Evolutionary conservation across 1,140 invertebrate species (phyloP), one percentile per base, ranked within the genome.

Genomic region (Apis dorsata): DNA sequence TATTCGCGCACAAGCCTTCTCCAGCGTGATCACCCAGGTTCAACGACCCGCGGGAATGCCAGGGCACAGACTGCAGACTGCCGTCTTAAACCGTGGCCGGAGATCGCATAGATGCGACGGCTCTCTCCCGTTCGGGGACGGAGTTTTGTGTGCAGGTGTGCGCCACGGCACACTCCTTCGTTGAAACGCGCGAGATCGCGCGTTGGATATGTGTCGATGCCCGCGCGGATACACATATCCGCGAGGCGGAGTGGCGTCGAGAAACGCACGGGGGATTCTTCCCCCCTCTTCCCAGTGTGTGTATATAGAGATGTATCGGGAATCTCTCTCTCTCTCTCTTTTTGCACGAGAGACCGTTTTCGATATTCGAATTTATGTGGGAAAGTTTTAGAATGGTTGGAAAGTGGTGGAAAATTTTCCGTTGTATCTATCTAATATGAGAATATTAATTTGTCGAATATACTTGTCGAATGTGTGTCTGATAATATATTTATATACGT

Each of bases 11-110:
- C 81, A 74, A 19, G 80, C 73, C 82, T 71, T 34, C 34, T 34
- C 76, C 44, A 80, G 74, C 82, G 65, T 81, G 73, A 82, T 60
- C 79, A 77, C 44, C 69, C 34, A 80, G 72, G 90, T 90, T 91
- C 90, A 90, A 91, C 87, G 90, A 91, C 85, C 90, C 78, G 60
- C 68, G 88, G 84, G 88, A 90, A 89, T 90, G 88, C 81, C 88
- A 63, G 80, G 81, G 84, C 88, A 89, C 88, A 77, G 76, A 34
- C 28, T 34, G 88, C 88, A 87, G 86, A 79, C 88, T 86, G 80
- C 83, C 87, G 87, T 85, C 86, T 89, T 89, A 84, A 89, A 87
- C 85, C 79, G 81, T 80, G 79, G 84, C 81, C 62, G 73, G 81
- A 84, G 85, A 86, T 85, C 86, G 85, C 84, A 75, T 85, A 88